Percentiles rank a stretch among this genome's conserved stretches.
These are phyloP conservation scores for Seladonia tumulorum DNA, from an alignment of 2,888 invertebrate species.

Conservation along the genomic window DNA sequence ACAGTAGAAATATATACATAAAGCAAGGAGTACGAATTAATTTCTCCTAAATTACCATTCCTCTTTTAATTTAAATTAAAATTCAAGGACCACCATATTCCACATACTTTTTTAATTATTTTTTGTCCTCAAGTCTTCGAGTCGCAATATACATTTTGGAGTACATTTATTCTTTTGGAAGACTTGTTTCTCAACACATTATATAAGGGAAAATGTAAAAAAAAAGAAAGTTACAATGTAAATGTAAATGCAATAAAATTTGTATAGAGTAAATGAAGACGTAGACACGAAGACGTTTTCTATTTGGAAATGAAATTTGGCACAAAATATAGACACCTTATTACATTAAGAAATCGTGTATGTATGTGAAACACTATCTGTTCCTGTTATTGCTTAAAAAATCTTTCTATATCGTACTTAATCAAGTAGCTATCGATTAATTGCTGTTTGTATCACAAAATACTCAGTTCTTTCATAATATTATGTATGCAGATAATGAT, in stretches of 20 bases:
- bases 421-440: constrained; percentile 17
- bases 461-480: constrained; percentile 46
- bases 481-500: background rate
- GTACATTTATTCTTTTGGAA: constrained; percentile 27
- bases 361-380: background rate
- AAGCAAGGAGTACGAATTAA: background rate
- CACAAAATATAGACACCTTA: constrained; percentile 26
- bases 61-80: background rate
- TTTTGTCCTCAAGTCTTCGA: background rate
- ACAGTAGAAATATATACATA: constrained; percentile 1
- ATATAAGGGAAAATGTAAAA: constrained; percentile 12
- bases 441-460: constrained; percentile 56
- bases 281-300: background rate
- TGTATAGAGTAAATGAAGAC: constrained; percentile 10
- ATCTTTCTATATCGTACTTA: constrained; percentile 8
- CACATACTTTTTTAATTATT: background rate
- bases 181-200: constrained; percentile 28
- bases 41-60: background rate
- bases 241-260: constrained; percentile 40
- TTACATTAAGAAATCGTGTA: constrained; percentile 1
- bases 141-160: background rate
- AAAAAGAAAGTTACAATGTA: constrained; percentile 33
- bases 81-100: constrained; percentile 10
- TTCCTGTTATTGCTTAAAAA: constrained; percentile 16
- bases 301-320: constrained; percentile 32